Evolutionary conservation across 2,888 invertebrate genomes (phyloP), one percentile per base, ranked within the genome.

Genomic region (Tryphoninae sp.): DNA sequence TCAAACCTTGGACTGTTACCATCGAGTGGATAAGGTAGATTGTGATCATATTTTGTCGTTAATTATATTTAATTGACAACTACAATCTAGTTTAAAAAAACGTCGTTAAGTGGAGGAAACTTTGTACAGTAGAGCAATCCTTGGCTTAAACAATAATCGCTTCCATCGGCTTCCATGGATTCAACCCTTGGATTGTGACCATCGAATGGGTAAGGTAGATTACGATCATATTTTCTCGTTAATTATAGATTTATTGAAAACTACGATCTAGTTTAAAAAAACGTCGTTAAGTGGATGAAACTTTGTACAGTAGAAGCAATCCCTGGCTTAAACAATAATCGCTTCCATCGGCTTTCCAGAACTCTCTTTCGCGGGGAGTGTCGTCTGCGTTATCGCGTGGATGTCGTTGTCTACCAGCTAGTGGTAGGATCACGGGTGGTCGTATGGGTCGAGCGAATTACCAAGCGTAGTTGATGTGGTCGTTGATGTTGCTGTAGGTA

Each of bases 391-490:
- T 55, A 8, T 19, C 9, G 19, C 19, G 9, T 19, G 1, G 8
- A 55, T 55, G 2, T 55, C 8, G 19, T 55, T 8, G 6, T 16
- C 55, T 19, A 19, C 16, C 16, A 55, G 22, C 51, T 16, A 75
- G 26, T 58, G 26, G 65, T 33, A 45, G 8, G 19, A 75, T 64
- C 16, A 65, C 55, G 4, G 19, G 2, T 9, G 11, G 23, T n/a
- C 4, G 45, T 16, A 49, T 13, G 22, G 2, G 7, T 53, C 42
- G 26, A 59, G 55, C 11, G 16, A 76, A 68, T 81, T 84, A 84
- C 86, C 86, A 86, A 42, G 78, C 80, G 72, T 86, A 86, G 67
- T 82, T 85, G 65, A 75, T 83, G 74, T 86, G 86, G 58, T 86
- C 86, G 71, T 86, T 86, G 61, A 77, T 62, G 74, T 86, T 86